Base-by-base conservation (phyloP, 2,888 invertebrate genomes). In the Hedychridium roseum region DNA sequence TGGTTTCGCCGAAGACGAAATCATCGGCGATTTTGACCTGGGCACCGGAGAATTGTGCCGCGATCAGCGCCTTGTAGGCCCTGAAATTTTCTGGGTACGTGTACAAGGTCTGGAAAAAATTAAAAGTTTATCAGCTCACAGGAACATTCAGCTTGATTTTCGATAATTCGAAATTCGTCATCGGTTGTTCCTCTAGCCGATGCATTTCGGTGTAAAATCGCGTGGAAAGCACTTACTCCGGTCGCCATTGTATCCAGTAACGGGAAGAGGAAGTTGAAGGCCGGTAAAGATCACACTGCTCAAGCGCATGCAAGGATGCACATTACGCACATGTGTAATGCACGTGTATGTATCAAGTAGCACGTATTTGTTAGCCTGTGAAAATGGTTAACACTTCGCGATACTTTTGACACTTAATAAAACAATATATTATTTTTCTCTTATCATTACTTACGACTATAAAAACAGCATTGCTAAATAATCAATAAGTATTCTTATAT, bases 1-100 rank as follows among this genome's bases (percentile, higher is more conserved):
- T 97, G 56, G 95, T 94, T 81, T 94, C 92, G 52, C 97, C 97
- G 76, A 96, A 93, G 64, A 92, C 90, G 80, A 97, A 97, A 79
- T 88, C 87, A 53, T 88, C 85, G 65, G 89, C 88, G 66, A 93
- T 83, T 84, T 90, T 90, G 74, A 95, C 85, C 78, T 90, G 87
- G 70, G 88, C 88, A 73, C 94, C 94, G 68, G 97, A 94, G 84
- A 92, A 97, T 83, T 96, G 89, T 79, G 98, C 97, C 76, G 98
- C 97, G 80, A 98, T 94, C 79, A 97, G 88, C 79, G 91, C 94
- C 85, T 99, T 99, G 82, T 91, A 93, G 70, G 97, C 96, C 82
- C 98, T 91, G 86, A 97, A 97, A 86, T 97, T 98, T 82, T 94
- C 93, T 73, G 94, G 92, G 84, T 96, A 96, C 80, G 97, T 97